Evolutionary conservation across 2,888 invertebrate species (phyloP).

Genomic region (Leptothorax acervorum): DNA sequence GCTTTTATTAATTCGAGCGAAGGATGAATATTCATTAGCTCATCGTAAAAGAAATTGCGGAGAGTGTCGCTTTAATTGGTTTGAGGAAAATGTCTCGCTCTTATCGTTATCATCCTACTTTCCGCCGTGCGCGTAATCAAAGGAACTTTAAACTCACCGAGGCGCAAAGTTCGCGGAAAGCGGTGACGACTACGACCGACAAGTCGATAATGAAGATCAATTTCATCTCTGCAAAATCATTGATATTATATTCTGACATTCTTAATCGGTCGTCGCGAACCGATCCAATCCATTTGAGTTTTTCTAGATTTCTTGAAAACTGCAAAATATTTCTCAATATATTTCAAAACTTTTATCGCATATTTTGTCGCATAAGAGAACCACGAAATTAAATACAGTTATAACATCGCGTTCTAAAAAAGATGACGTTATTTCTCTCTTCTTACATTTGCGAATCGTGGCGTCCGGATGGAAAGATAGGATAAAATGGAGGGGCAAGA

Average conservation of each 20-base stretch:
- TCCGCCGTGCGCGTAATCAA: constrained; percentile 61
- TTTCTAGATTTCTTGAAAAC: neutral
- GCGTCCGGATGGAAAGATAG: neutral
- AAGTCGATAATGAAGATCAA: constrained; percentile 15
- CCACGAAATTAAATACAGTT: constrained; percentile 24
- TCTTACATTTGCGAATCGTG: constrained; percentile 1
- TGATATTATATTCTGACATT: constrained; percentile 1
- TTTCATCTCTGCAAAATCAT: neutral
- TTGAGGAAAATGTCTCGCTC: constrained; percentile 74
- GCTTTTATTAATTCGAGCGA: constrained; percentile 72
- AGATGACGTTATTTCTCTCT: constrained; percentile 13
- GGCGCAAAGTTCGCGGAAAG: constrained; percentile 9
- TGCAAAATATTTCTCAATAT: neutral
- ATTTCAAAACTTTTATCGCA: neutral
- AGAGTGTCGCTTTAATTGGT: constrained; percentile 77
- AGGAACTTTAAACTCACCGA: constrained; percentile 37
- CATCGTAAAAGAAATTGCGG: constrained; percentile 69
- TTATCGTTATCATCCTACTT: constrained; percentile 64
- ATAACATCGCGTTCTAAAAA: constrained; percentile 8
- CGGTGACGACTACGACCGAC: neutral
- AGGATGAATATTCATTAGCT: constrained; percentile 77
- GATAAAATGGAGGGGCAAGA: constrained; percentile 34
- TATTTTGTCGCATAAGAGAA: neutral
- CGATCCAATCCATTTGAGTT: neutral
- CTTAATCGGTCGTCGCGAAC: neutral